Base-by-base conservation (phyloP, 1,140 invertebrate genomes). In the Orchestia grillus region DNA sequence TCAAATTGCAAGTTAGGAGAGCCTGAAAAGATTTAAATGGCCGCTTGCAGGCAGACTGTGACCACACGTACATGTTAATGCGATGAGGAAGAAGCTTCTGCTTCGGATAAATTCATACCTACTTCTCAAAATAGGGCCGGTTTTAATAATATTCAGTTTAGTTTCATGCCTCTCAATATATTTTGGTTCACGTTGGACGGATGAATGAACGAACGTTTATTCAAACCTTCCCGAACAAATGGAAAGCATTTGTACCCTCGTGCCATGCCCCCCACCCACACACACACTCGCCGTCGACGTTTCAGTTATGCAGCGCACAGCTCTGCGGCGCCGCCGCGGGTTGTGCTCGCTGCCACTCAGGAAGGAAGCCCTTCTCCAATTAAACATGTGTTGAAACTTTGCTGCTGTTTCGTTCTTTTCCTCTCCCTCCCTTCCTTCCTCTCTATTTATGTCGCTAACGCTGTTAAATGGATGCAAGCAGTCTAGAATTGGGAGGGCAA, bases 371-470 rank as follows among this genome's bases (percentile, higher is more conserved):
- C 4, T 90, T 90, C 88, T 90, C 88, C 88, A 90, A 90, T 90
- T 90, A 90, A 90, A 90, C 88, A 90, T 90, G 88, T 90, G 88
- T 90, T 44, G 88, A 90, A 90, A 90, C 88, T 42, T 4, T 41
- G 88, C 88, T 43, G 88, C 88, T 44, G 88, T 19, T 90, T 90
- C 88, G 3, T 90, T 44, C 41, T n/a, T 41, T 87, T 87, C 87
- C 36, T n/a, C 87, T 42, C 62, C 36, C 62, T 77, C 15, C 36
- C 62, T 77, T 28, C 36, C 28, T 77, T 77, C 11, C 62, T 77
- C 62, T 77, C 62, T 36, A 77, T 77, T 77, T 77, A 36, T 77
- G 28, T 77, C 62, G 11, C 62, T 77, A 77, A 77, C 36, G 62
- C 28, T 15, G 62, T 77, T 77, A 77, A 77, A 77, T 77, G 62